These are phyloP conservation scores for Petrocephalus microphthalmus DNA, from an alignment of 2,113 vertebrate genomes.

Conservation along the genomic window DNA sequence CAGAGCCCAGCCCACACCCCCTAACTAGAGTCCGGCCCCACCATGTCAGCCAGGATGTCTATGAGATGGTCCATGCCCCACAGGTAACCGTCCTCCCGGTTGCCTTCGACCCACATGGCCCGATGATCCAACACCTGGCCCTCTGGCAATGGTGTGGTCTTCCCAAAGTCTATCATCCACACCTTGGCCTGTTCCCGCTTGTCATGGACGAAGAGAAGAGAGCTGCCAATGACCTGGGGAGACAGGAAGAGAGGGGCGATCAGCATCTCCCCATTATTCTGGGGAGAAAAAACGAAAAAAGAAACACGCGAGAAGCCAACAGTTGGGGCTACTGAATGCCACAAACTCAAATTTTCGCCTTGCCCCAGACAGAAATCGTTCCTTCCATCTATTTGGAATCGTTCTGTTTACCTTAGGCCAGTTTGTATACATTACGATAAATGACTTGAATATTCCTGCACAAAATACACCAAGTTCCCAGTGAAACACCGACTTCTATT, in stretches of 20 bases:
- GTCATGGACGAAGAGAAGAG: conserved; percentile 94
- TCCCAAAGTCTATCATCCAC: conserved; percentile 99
- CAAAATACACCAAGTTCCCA: not conserved
- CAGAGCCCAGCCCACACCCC: conserved; percentile 28
- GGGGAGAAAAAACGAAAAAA: not conserved
- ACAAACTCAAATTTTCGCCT: not conserved
- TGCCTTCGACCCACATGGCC: conserved; percentile 80
- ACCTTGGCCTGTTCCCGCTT: conserved; percentile 85
- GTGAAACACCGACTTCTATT: not conserved
- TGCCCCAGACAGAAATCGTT: not conserved
- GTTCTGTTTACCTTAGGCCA: not conserved
- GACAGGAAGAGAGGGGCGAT: not conserved
- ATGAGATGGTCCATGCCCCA: conserved; percentile 87
- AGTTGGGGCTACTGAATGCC: not conserved
- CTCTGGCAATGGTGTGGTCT: conserved; percentile 84
- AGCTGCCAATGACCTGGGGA: conserved; percentile 91
- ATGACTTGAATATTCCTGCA: not conserved
- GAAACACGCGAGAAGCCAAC: not conserved
- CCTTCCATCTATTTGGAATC: not conserved
- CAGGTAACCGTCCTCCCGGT: conserved; percentile 94
- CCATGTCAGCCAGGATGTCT: conserved; percentile 79
- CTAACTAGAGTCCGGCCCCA: conserved; percentile 45
- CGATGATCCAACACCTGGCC: conserved; percentile 82
- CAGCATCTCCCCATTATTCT: conserved; percentile 4
- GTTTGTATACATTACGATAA: not conserved